Conservation (phyloP, 2,113 vertebrate genomes). For the Cacatua alba region DNA sequence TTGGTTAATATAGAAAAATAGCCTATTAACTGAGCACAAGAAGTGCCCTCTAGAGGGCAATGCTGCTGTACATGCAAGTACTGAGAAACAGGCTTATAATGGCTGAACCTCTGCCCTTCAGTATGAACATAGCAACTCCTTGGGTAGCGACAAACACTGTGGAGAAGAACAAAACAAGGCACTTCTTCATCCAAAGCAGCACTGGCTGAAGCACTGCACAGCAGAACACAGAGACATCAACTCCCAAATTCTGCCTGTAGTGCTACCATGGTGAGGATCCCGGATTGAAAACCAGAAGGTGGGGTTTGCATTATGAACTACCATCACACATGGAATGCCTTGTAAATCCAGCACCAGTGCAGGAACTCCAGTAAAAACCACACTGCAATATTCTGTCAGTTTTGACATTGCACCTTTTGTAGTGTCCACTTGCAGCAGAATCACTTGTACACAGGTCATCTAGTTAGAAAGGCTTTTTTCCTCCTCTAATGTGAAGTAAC, state of each 20-base stretch:
- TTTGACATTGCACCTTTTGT: not conserved
- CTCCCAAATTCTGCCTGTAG: not conserved
- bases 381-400: not conserved
- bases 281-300: not conserved
- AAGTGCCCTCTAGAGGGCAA: conserved; percentile 40
- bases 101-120: not conserved
- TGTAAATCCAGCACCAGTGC: not conserved
- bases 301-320: rapidly evolving
- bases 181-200: not conserved
- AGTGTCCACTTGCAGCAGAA: not conserved
- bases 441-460: not conserved
- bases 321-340: not conserved
- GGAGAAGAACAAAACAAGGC: not conserved
- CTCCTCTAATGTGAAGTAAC: not conserved
- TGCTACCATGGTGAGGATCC: not conserved
- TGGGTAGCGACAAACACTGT: not conserved
- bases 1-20: rapidly evolving
- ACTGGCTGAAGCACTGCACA: not conserved
- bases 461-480: not conserved
- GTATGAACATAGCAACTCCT: not conserved
- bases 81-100: not conserved
- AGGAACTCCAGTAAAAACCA: not conserved
- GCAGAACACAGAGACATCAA: rapidly evolving
- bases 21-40: not conserved
- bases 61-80: not conserved